Percentiles rank a stretch among this genome's conserved stretches.
phyloP scores from a whole-genome alignment of 2,113 vertebrate genomes.

The Colaptes auratus region DNA sequence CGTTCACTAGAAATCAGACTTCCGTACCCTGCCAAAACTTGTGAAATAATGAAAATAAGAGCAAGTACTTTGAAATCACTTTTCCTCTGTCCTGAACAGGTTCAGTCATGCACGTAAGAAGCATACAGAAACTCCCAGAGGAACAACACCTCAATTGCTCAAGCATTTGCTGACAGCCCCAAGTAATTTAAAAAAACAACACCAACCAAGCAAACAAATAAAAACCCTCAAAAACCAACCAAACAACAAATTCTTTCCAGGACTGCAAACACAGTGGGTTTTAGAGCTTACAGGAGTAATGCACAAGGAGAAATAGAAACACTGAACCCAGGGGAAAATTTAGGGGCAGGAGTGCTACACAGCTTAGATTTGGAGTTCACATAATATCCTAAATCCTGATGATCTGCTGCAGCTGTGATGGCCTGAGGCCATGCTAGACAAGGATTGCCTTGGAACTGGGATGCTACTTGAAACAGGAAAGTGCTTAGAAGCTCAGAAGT shows the following conservation, averaged over 20 bases:
- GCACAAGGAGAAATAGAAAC: background rate
- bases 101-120: background rate
- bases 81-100: background rate
- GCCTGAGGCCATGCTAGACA: background rate
- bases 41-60: background rate
- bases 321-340: background rate
- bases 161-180: background rate
- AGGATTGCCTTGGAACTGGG: background rate
- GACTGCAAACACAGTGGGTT: background rate
- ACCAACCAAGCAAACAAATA: background rate
- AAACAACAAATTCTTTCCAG: background rate
- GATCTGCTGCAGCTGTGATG: background rate
- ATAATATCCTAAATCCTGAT: background rate
- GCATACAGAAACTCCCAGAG: background rate
- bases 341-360: background rate
- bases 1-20: background rate
- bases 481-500: background rate
- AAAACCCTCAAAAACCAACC: background rate
- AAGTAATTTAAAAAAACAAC: background rate
- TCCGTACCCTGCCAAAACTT: accelerated
- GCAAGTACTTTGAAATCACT: background rate
- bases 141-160: background rate
- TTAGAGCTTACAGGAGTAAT: background rate
- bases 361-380: background rate
- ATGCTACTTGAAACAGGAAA: background rate